Conservation (phyloP, 2,113 vertebrate species). For the Lycaon pictus region DNA sequence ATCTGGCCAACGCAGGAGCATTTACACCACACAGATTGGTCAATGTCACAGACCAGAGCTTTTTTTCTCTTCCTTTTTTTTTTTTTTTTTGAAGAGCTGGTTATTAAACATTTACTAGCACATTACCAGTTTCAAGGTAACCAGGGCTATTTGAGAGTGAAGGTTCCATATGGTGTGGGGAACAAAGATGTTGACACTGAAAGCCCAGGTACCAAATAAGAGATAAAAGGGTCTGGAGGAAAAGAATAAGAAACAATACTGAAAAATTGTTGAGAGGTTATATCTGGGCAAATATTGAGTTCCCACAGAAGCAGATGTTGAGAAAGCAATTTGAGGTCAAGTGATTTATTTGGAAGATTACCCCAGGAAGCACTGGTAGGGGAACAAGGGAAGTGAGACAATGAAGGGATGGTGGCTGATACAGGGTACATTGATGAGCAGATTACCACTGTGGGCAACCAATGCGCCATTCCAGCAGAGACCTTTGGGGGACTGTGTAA, state of each 20-base stretch:
- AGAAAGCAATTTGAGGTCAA: constrained; percentile 34
- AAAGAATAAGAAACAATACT: neutral
- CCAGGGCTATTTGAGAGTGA: neutral
- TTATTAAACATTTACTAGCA: constrained; percentile 29
- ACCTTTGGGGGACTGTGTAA: neutral
- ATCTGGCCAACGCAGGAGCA: neutral
- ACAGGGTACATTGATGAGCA: neutral
- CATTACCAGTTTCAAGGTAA: neutral
- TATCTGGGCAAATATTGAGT: neutral
- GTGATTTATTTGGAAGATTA: neutral
- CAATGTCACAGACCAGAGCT: neutral
- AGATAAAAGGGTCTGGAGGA: neutral
- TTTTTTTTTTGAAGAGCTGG: neutral
- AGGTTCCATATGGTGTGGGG: neutral
- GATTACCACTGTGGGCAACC: neutral
- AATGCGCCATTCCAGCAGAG: neutral
- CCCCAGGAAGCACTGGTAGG: neutral
- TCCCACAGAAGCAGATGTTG: neutral
- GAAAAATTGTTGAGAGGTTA: neutral
- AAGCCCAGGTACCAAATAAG: neutral
- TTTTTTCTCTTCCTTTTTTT: neutral
- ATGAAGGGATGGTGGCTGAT: neutral
- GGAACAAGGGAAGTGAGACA: neutral
- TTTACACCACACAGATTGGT: neutral
- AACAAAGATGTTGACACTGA: constrained; percentile 16